Evolutionary conservation across 2,888 invertebrate genomes (phyloP).

Genomic region (Helleia helle): DNA sequence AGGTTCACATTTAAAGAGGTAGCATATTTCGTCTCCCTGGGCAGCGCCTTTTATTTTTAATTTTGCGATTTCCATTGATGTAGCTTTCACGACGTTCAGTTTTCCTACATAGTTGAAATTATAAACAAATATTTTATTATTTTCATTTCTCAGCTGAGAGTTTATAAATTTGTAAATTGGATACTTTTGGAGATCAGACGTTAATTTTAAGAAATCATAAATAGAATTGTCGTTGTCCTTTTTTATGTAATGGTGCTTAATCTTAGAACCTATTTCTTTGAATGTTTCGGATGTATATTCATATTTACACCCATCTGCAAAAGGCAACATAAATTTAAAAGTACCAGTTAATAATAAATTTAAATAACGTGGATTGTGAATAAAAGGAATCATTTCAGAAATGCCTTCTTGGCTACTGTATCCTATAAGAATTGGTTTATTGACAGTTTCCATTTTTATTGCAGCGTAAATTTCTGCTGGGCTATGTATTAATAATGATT

Average conservation of each 20-base stretch:
- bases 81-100: conserved; percentile 49
- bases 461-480: conserved; percentile 29
- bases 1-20: conserved; percentile 59
- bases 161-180: conserved; percentile 57
- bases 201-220: conserved; percentile 44
- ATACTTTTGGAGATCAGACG: conserved; percentile 55
- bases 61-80: conserved; percentile 33
- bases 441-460: conserved; percentile 16
- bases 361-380: conserved; percentile 45
- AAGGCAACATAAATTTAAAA: conserved; percentile 59
- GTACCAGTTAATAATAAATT: conserved; percentile 36
- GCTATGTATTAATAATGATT: conserved; percentile 32
- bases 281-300: conserved; percentile 38
- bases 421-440: conserved; percentile 58
- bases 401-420: conserved; percentile 66
- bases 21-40: conserved; percentile 63
- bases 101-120: conserved; percentile 61
- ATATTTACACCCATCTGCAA: conserved; percentile 42
- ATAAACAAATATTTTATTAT: conserved; percentile 44
- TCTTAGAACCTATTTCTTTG: conserved; percentile 33
- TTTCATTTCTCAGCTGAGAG: conserved; percentile 28
- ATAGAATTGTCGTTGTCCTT: conserved; percentile 39
- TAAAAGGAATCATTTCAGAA: conserved; percentile 54
- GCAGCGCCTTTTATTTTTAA: conserved; percentile 52
- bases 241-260: conserved; percentile 46